These are phyloP conservation scores for Miichthys miiuy DNA, from an alignment of 2,797 vertebrate genomes.

Conservation along the genomic window DNA sequence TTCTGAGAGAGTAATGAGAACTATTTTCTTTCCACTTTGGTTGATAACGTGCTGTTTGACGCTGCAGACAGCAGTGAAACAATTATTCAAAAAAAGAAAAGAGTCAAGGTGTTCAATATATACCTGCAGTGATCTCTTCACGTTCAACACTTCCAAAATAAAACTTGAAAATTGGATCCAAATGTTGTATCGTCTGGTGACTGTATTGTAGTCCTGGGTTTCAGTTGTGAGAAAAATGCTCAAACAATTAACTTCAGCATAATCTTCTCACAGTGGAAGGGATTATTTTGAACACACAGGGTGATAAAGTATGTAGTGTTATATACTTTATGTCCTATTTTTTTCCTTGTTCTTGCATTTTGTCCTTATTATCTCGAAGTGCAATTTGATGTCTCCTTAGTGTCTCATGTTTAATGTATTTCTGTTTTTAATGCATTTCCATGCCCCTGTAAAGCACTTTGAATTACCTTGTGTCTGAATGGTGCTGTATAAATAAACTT, in stretches of 20 bases:
- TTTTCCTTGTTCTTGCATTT: too few relatives aligned
- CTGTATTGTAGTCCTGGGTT: not conserved
- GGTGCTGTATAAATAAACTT: too few relatives aligned
- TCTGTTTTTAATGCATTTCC: too few relatives aligned
- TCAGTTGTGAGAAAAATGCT: not conserved
- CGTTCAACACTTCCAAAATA: not conserved
- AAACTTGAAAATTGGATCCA: not conserved
- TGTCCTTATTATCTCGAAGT: too few relatives aligned
- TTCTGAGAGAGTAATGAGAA: slow-evolving; percentile 25
- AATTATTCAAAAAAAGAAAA: not conserved
- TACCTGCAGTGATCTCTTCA: not conserved
- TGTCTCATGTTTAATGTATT: too few relatives aligned
- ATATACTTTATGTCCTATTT: not conserved
- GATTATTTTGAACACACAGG: not conserved
- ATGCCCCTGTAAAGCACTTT: too few relatives aligned
- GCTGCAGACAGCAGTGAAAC: not conserved
- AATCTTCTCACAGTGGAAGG: not conserved
- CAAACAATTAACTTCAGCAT: not conserved
- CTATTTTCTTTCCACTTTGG: slow-evolving; percentile 27
- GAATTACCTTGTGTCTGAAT: too few relatives aligned
- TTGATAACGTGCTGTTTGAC: slow-evolving; percentile 7
- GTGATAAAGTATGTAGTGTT: not conserved
- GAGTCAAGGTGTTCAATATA: slow-evolving; percentile 1
- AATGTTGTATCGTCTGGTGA: not conserved
- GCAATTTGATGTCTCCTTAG: too few relatives aligned